These are phyloP conservation scores for Tenualosa thibaudeaui DNA, from an alignment of 2,797 vertebrate species.

Conservation along the genomic window DNA sequence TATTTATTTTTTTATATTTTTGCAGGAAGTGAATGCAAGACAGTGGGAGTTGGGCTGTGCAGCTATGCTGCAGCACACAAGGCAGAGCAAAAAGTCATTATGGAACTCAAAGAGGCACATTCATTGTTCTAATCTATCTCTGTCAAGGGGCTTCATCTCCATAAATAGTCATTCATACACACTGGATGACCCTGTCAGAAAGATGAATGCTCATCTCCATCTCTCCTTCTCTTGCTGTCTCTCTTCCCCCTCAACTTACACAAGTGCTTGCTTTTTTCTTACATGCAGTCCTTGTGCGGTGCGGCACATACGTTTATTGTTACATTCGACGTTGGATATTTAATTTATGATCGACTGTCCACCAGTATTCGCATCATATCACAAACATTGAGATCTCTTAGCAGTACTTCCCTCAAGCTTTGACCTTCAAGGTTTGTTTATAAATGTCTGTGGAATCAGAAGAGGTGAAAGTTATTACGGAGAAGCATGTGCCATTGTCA, in stretches of 20 bases:
- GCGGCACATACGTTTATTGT: neutral
- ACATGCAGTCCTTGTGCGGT: neutral
- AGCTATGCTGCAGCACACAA: neutral
- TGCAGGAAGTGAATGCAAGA: neutral
- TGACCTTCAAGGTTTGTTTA: neutral
- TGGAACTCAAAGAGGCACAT: constrained; percentile 41
- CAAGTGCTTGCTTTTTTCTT: neutral
- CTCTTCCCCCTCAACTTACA: neutral
- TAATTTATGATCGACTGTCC: neutral
- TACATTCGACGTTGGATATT: neutral
- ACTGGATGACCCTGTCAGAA: constrained; percentile 53
- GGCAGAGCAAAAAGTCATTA: constrained; percentile 40
- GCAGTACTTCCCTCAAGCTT: neutral
- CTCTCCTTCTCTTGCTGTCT: neutral
- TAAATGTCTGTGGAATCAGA: neutral
- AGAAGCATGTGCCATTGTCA: neutral
- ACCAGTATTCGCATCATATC: neutral
- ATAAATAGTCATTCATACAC: constrained; percentile 46
- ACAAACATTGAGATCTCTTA: neutral
- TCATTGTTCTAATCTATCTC: constrained; percentile 47
- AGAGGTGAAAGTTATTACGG: neutral
- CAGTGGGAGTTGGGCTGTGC: neutral
- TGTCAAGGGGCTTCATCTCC: constrained; percentile 53
- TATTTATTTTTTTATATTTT: neutral
- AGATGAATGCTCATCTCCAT: constrained; percentile 50